Evolutionary conservation across 2,113 vertebrate species (phyloP).

Genomic region (Hippocampus mohnikei): DNA sequence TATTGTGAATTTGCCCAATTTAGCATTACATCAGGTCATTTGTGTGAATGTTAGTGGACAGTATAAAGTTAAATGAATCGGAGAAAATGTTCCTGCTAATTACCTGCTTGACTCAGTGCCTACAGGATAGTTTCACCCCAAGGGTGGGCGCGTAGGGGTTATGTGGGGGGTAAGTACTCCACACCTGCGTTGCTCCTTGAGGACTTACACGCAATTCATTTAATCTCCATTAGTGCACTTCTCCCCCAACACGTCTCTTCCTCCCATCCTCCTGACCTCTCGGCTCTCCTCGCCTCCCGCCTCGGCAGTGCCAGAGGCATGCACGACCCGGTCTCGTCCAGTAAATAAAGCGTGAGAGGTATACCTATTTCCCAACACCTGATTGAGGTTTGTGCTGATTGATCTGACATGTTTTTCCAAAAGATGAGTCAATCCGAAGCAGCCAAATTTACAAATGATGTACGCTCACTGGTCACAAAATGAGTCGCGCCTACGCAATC

Average conservation of each 20-base stretch:
- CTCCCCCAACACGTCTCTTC: constrained; percentile 6
- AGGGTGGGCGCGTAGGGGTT: constrained; percentile 45
- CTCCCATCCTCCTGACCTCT: constrained; percentile 49
- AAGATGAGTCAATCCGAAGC: constrained; percentile 20
- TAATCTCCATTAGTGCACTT: constrained; percentile 43
- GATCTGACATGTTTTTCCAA: background rate
- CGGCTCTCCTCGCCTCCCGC: constrained; percentile 45
- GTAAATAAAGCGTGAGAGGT: constrained; percentile 46
- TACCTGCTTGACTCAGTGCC: constrained; percentile 41
- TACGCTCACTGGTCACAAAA: background rate
- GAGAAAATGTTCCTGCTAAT: constrained; percentile 47
- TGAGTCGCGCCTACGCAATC: background rate
- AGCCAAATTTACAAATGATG: background rate
- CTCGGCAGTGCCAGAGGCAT: constrained; percentile 52
- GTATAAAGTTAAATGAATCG: constrained; percentile 38
- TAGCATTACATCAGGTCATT: background rate
- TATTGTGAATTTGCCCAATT: background rate
- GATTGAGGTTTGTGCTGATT: background rate
- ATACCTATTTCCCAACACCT: constrained; percentile 40
- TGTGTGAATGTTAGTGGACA: constrained; percentile 12
- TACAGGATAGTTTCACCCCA: constrained; percentile 39
- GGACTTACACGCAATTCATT: constrained; percentile 48
- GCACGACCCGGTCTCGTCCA: constrained; percentile 45
- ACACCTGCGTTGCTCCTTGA: constrained; percentile 60
- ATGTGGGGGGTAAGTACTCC: constrained; percentile 34